Evolutionary conservation across 2,888 invertebrate genomes (phyloP), one percentile per base, ranked within the genome.

Genomic region (Sarcophaga subvicina): DNA sequence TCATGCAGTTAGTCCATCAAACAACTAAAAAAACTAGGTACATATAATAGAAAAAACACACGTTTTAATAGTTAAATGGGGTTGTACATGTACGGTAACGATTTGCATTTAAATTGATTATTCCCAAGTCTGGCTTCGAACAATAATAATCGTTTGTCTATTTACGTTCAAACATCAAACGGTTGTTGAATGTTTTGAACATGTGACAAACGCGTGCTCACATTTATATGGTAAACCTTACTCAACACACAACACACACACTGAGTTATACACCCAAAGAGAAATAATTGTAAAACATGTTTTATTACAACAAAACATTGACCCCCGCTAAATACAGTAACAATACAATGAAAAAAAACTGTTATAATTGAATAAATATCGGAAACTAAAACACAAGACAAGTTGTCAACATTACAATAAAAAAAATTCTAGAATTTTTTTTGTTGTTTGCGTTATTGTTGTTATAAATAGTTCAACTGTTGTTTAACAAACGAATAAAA

Each of bases 151-250:
- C 67, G 78, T 69, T 67, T 73, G 62, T 72, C 54, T 82, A 27
- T 66, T 80, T 63, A 37, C 70, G 37, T 76, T 66, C 25, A 75
- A 71, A 80, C 76, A 84, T 47, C 47, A 69, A 70, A 70, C 37
- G 37, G 37, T 37, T 37, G 37, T 37, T 54, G 12, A 54, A 54
- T 76, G 20, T 71, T 64, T 11, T 49, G 81, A 85, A 70, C 82
- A 82, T 79, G 77, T 81, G 81, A 78, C 70, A 71, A 73, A 86
- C 67, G 72, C 83, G 73, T 78, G 80, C 47, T 54, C 70, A 73
- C 8, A 54, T 72, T 54, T 70, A 54, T 54, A 54, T 54, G 54
- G 54, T 17, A 54, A 54, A 54, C 14, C 54, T 54, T 14, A 63
- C 25, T 11, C 54, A 20, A 63, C 8, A 37, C 14, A 54, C 17